Evolutionary conservation across 1,140 invertebrate species (phyloP).

Genomic region (Ceratina calcarata): DNA sequence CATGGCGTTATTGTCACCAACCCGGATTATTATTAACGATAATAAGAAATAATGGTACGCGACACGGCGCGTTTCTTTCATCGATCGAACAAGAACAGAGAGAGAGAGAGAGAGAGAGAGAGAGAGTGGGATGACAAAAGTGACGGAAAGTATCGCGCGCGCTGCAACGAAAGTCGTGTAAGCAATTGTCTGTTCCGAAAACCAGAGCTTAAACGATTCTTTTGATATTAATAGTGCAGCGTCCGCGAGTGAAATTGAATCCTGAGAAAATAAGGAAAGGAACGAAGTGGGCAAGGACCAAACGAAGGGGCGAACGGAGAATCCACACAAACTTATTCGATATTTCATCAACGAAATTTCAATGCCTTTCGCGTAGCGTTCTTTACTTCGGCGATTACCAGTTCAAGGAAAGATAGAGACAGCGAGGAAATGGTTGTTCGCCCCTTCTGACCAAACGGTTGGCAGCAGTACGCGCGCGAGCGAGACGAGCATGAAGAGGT

Average conservation of each 20-base stretch:
- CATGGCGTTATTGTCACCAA: constrained; percentile 40
- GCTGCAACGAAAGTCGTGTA: neutral
- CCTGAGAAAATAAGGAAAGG: neutral
- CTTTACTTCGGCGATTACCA: neutral
- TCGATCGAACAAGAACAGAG: neutral
- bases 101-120: neutral
- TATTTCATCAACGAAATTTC: constrained; percentile 52
- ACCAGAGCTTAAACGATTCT: neutral
- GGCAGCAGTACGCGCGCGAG: constrained; percentile 21
- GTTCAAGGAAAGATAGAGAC: neutral
- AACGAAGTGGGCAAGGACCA: constrained; percentile 25
- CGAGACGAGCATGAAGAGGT: neutral
- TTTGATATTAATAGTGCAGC: constrained; percentile 6
- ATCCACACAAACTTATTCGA: neutral
- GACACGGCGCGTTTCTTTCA: too few species aligned
- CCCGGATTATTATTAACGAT: neutral
- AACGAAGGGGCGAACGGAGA: constrained; percentile 25
- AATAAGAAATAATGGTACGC: neutral
- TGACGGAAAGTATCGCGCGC: neutral
- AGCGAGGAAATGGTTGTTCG: neutral
- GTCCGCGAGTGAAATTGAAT: neutral
- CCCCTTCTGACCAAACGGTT: constrained; percentile 50
- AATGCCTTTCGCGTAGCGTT: constrained; percentile 50
- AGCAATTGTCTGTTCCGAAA: neutral
- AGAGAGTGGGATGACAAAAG: neutral